A percentile compares a stretch with the other conserved stretches of the same genome.
Conservation (phyloP, 2,113 vertebrate species). For the Gobiocypris rarus region DNA sequence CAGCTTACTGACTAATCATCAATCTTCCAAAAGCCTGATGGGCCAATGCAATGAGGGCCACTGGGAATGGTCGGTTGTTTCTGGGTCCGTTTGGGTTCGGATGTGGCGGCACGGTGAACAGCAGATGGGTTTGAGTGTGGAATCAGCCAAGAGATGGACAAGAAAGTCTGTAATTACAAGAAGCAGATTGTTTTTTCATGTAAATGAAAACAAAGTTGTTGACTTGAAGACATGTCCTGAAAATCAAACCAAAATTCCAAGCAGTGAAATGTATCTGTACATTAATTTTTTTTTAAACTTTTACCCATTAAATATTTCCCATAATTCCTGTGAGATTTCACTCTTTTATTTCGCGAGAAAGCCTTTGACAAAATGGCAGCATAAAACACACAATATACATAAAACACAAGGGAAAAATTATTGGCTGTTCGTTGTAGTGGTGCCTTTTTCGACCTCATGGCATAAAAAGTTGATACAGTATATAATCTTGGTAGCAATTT, state of each 20-base stretch:
- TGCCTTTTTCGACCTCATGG: no score
- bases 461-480: no score
- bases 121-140: conserved; percentile 18
- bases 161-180: conserved; percentile 13
- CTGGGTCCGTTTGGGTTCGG: background rate
- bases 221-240: background rate
- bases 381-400: no score
- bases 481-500: no score
- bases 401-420: no score
- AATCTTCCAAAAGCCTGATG: conserved; percentile 77
- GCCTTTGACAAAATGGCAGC: no score
- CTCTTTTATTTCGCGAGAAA: no score
- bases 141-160: background rate
- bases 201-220: background rate
- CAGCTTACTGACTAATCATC: conserved; percentile 90
- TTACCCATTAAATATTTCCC: background rate
- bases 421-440: no score
- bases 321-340: background rate
- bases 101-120: background rate
- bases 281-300: background rate
- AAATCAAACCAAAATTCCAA: no score
- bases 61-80: background rate
- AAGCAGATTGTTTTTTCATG: background rate
- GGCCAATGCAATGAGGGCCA: background rate
- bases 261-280: no score